Base-by-base conservation (phyloP, 2,888 invertebrate genomes). In the Ormia ochracea region DNA sequence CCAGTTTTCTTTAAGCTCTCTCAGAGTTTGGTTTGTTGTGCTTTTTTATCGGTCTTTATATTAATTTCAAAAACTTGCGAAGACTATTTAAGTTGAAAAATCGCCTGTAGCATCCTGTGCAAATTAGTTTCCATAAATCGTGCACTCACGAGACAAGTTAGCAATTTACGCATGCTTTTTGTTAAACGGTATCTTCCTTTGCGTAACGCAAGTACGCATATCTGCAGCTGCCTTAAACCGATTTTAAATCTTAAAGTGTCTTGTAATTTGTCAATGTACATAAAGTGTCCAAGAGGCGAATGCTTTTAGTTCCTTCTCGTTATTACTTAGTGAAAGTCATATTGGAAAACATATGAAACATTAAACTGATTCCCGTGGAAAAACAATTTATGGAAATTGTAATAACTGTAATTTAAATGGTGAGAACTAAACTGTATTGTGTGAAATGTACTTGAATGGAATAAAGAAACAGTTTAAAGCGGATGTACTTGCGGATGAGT, bases 1-100 rank as follows among this genome's bases (percentile, higher is more conserved):
- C 80, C 80, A 80, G 80, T 80, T 80, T 73, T 43, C 7, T 73
- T 72, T 63, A 72, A 80, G 38, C 80, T 76, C 72, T 80, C 31
- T 36, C 50, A 73, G 66, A 63, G 80, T 76, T 76, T 72, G 52
- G 79, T 79, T 70, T 65, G 38, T 28, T 33, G 48, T 70, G 14
- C 4, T 6, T 45, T 56, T 38, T 58, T 45, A 63, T 38, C 76
- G 38, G 76, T 59, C 9, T 36, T 59, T 77, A 33, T 31, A 31
- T 65, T 19, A 7, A 41, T 70, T 50, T 65, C 6, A 3, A 33
- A 19, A 14, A 52, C 56, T 36, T 19, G 38, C 14, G 17, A 28
- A 59, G n/a, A 65, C 31, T 43, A 48, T 23, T 66, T 54, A 36
- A 52, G 10, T 19, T 33, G 14, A 28, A 56, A 70, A 48, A 68